Conservation (phyloP, 2,888 invertebrate species). For the Iphiclides podalirius region DNA sequence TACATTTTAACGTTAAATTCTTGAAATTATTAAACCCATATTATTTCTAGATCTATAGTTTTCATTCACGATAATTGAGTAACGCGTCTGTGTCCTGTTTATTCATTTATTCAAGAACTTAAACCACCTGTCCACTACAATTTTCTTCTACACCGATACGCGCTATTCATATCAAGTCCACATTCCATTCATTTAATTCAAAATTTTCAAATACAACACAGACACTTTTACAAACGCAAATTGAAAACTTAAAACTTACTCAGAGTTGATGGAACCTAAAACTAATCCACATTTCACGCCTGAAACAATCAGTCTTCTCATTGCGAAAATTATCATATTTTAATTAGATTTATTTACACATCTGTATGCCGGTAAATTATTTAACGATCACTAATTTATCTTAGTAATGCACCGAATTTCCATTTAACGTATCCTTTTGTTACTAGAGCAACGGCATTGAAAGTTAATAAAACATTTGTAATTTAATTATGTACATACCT, state of each 20-base stretch:
- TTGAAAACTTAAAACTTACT: slow-evolving; percentile 60
- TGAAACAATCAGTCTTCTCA: slow-evolving; percentile 78
- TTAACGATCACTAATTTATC: neutral
- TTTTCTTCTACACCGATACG: too few species aligned
- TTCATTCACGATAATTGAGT: neutral
- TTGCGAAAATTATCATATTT: slow-evolving; percentile 75
- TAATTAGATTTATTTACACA: slow-evolving; percentile 49
- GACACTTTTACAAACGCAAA: slow-evolving; percentile 50
- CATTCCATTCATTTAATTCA: slow-evolving; percentile 2
- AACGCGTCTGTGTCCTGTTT: too few species aligned
- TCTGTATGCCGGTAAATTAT: slow-evolving; percentile 24
- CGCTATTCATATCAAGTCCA: too few species aligned
- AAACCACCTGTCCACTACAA: too few species aligned
- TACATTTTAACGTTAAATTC: slow-evolving; percentile 25
- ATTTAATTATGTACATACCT: too few species aligned
- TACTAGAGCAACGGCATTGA: neutral
- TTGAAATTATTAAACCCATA: neutral
- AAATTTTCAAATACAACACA: slow-evolving; percentile 41
- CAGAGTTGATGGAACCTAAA: slow-evolving; percentile 57
- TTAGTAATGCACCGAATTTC: neutral
- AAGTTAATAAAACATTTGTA: neutral
- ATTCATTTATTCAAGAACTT: too few species aligned
- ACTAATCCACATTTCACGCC: slow-evolving; percentile 66
- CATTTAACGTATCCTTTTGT: neutral
- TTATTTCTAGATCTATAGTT: neutral